Evolutionary conservation across 2,888 invertebrate species (phyloP).

Genomic region (Macaria liturata): DNA sequence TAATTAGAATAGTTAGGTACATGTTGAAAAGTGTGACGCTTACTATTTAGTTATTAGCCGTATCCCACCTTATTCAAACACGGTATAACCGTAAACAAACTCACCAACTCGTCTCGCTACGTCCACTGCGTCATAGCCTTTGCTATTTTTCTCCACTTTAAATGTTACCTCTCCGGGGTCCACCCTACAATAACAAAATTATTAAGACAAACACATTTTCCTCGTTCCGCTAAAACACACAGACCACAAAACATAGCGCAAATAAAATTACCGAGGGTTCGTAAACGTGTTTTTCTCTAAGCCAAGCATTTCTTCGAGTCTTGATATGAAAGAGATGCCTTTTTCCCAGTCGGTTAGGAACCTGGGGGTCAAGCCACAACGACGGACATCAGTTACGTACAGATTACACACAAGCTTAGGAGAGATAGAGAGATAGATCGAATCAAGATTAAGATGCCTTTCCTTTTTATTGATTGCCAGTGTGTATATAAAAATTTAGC

Average conservation of each 20-base stretch:
- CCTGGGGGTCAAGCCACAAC: constrained; percentile 42
- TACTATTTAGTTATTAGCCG: too few relatives aligned
- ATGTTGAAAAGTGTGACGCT: too few relatives aligned
- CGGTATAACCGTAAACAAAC: constrained; percentile 23
- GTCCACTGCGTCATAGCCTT: constrained; percentile 86
- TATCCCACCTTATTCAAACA: too few relatives aligned
- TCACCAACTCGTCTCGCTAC: constrained; percentile 87
- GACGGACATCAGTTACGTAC: constrained; percentile 34
- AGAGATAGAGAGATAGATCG: not conserved
- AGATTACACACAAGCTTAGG: constrained; percentile 13
- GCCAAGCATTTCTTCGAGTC: constrained; percentile 87
- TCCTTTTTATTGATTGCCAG: too few relatives aligned
- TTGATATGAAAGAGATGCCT: constrained; percentile 88
- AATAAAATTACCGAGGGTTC: constrained; percentile 82
- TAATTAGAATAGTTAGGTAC: too few relatives aligned
- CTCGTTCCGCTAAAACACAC: not conserved
- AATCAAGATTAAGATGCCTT: too few relatives aligned
- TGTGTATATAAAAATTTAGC: too few relatives aligned
- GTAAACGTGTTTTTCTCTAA: constrained; percentile 85
- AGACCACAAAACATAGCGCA: constrained; percentile 2
- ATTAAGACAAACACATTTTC: constrained; percentile 6
- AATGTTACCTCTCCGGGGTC: constrained; percentile 90
- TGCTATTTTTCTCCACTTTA: constrained; percentile 86
- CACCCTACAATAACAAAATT: constrained; percentile 80
- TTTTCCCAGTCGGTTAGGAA: constrained; percentile 85